Conservation (phyloP, 64 coral and sea anemone species). For the Dendrophyllia cribrosa region DNA sequence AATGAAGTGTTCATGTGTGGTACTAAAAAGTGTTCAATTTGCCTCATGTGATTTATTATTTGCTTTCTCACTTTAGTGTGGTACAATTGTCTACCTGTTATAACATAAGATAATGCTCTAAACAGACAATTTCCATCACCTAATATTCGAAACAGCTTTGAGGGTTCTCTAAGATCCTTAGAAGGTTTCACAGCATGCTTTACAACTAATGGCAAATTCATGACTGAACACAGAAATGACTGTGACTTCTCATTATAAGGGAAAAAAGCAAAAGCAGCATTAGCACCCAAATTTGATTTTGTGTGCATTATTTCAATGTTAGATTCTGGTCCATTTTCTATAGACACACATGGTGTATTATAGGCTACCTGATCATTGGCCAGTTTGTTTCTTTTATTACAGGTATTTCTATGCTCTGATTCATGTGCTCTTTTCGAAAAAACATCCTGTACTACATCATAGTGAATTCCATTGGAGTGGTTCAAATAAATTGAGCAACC, state of each 20-base stretch:
- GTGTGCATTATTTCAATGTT: not conserved
- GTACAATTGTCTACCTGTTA: constrained; percentile 67
- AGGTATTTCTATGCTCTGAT: not conserved
- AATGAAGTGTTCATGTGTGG: no score
- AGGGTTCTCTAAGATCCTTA: constrained; percentile 47
- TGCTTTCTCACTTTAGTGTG: no score
- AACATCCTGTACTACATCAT: not conserved
- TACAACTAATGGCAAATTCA: constrained; percentile 43
- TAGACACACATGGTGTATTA: not conserved
- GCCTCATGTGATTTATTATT: no score
- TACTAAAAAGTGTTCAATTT: no score
- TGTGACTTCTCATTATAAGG: constrained; percentile 44
- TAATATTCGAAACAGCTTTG: constrained; percentile 38
- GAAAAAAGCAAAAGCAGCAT: not conserved
- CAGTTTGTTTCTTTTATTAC: not conserved
- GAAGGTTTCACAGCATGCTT: constrained; percentile 11
- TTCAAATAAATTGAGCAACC: constrained; percentile 38
- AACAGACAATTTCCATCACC: constrained; percentile 65
- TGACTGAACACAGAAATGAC: constrained; percentile 24
- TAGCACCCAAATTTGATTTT: not conserved
- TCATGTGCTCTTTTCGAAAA: not conserved
- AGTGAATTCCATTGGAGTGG: constrained; percentile 8
- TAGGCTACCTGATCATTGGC: not conserved
- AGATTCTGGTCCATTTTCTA: not conserved
- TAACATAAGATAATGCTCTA: constrained; percentile 53